Base-by-base conservation (phyloP, 2,888 invertebrate species). In the Heterodera filipjevi region DNA sequence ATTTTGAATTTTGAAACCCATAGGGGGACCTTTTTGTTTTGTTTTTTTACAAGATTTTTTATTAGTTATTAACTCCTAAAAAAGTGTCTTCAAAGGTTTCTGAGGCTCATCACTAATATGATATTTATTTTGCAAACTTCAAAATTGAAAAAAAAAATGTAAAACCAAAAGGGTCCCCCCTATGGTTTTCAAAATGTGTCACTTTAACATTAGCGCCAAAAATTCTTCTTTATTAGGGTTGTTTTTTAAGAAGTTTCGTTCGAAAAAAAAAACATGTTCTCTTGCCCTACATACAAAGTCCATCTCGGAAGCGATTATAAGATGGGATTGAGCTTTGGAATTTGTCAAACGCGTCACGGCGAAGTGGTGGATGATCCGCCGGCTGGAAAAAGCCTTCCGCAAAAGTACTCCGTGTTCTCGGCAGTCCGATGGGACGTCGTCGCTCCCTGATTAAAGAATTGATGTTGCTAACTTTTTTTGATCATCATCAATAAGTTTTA, bases 361-460 rank as follows among this genome's bases (percentile, higher is more conserved):
- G 59, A n/a, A 59, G 59, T 27, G 59, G 59, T 27, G 59, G 59
- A 27, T 59, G 59, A 0, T 59, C 59, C 16, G 49, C 3, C 35
- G 68, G 32, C 10, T 68, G 66, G 33, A 66, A 68, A 35, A 68
- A 68, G 19, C 35, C 68, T 14, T 68, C 68, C 35, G 68, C 68
- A 68, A 68, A 68, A 3, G 68, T 33, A 33, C 68, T 68, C 22
- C 68, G 32, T 33, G 68, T 68, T 68, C 68, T 68, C 6, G 68
- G 68, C 68, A 68, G 33, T 22, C 35, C 33, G 3, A 19, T 32
- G 68, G 68, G 30, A 14, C 33, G 35, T 14, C 68, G 33, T 68
- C 68, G 32, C 14, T 68, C 68, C 68, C 68, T 68, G 2, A 59
- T 59, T 22, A 59, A 59, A 49, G 16, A 16, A 53, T 22, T 53